Conservation (phyloP, 2,113 vertebrate genomes). For the Cyphomyrus discorhynchus region DNA sequence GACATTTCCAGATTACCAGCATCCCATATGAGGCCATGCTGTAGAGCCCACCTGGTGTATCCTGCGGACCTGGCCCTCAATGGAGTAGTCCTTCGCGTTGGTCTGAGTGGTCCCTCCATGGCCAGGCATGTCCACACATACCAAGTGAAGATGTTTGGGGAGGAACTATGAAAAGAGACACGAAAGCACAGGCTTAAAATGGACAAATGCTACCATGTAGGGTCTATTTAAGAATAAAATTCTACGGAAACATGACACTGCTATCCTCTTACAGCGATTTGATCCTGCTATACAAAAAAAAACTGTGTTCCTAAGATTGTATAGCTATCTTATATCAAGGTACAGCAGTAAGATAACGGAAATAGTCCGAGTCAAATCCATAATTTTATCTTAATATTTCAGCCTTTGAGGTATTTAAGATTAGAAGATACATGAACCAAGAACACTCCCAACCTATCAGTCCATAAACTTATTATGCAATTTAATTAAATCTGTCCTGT, state of each 20-base stretch:
- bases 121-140: conserved; percentile 93
- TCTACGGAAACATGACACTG: background rate
- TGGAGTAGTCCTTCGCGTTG: conserved; percentile 75
- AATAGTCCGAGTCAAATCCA: background rate
- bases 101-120: conserved; percentile 84
- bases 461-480: background rate
- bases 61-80: conserved; percentile 76
- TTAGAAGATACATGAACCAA: background rate
- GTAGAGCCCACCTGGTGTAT: conserved; percentile 78
- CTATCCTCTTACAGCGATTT: background rate
- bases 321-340: background rate
- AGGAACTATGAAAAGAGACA: conserved; percentile 62
- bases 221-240: background rate
- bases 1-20: background rate
- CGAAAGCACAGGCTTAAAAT: background rate
- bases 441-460: background rate
- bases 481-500: background rate
- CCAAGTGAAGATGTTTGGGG: conserved; percentile 74
- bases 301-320: background rate
- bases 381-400: background rate
- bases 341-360: background rate
- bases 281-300: background rate
- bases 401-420: background rate
- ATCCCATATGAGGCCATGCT: background rate
- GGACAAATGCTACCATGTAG: background rate